Percentiles rank a stretch among this genome's conserved stretches.
Evolutionary conservation across 2,797 vertebrate species (phyloP).

Genomic region (Tolypeutes matacus): DNA sequence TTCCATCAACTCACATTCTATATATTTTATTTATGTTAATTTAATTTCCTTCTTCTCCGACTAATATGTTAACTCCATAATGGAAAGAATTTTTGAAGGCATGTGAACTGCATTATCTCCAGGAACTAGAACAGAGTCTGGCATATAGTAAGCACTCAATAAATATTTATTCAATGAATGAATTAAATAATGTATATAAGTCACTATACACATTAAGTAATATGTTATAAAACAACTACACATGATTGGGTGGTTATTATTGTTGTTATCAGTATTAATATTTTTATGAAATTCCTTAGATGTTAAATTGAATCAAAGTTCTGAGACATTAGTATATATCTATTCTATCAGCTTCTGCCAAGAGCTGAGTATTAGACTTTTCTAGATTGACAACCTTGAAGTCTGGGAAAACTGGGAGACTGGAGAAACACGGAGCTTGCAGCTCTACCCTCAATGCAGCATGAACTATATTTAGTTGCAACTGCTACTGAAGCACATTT

Average conservation of each 20-base stretch:
- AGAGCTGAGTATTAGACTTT: neutral
- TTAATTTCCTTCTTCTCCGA: neutral
- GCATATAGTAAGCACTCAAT: neutral
- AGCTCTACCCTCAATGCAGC: neutral
- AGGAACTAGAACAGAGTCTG: neutral
- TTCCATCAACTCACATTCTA: neutral
- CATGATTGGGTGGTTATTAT: neutral
- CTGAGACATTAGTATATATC: neutral
- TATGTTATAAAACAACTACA: neutral
- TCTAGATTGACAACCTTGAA: neutral
- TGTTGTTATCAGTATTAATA: neutral
- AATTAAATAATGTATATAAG: neutral
- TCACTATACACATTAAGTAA: neutral
- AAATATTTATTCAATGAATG: neutral
- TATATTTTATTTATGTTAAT: neutral
- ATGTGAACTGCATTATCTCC: neutral
- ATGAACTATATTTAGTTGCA: slow-evolving; percentile 31
- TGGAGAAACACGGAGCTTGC: neutral
- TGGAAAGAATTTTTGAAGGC: neutral
- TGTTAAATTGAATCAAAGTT: slow-evolving; percentile 9
- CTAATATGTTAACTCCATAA: neutral
- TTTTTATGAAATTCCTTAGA: neutral
- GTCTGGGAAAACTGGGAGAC: neutral
- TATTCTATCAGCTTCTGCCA: neutral
- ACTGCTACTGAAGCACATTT: neutral